Conservation (phyloP, 1,140 invertebrate species). For the Drosophila arizonae region DNA sequence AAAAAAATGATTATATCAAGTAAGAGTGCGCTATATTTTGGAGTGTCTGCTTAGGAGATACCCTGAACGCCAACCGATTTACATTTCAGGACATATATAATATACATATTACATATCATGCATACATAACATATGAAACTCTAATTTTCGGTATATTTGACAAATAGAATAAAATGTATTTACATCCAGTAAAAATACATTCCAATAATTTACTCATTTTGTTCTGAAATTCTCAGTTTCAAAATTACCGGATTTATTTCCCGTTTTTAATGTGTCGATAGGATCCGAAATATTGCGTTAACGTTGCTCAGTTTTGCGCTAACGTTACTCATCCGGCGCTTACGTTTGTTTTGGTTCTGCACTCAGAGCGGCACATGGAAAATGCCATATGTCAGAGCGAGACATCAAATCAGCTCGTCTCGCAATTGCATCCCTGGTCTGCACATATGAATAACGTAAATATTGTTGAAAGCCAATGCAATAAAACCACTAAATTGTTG, state of each 20-base stretch:
- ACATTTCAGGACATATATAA: too few relatives aligned
- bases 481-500: constrained; percentile 16
- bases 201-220: neutral
- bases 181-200: neutral
- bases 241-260: constrained; percentile 5
- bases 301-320: constrained; percentile 9
- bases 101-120: too few relatives aligned
- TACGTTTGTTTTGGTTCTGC: constrained; percentile 26
- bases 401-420: constrained; percentile 2
- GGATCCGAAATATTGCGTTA: neutral
- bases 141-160: neutral
- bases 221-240: neutral
- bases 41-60: too few relatives aligned
- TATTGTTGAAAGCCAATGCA: constrained; percentile 27
- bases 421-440: constrained; percentile 18
- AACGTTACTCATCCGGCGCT: constrained; percentile 12
- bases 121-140: too few relatives aligned
- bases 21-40: too few relatives aligned
- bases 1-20: too few relatives aligned
- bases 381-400: constrained; percentile 16
- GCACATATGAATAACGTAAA: constrained; percentile 39
- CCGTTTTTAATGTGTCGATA: constrained; percentile 16
- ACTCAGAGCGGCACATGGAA: neutral
- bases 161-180: neutral
- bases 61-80: too few relatives aligned